These are phyloP conservation scores for Troides helena DNA, from an alignment of 2,888 invertebrate genomes.

Conservation along the genomic window DNA sequence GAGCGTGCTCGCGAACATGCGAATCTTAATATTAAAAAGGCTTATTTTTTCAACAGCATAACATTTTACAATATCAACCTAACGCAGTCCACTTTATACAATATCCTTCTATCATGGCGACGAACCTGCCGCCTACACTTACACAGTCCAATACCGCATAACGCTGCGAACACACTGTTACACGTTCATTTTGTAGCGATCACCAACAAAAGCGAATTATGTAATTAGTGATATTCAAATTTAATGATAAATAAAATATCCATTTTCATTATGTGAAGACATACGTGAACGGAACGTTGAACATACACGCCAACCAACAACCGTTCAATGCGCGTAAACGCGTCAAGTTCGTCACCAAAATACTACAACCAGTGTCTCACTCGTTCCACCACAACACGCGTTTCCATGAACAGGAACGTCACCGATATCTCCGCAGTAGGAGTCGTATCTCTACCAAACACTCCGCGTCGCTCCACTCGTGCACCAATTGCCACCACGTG, in stretches of 20 bases:
- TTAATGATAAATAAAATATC: too few species aligned
- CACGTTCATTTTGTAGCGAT: neutral
- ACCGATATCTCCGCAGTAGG: too few species aligned
- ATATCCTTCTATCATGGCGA: neutral
- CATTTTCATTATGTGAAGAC: too few species aligned
- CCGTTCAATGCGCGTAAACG: neutral
- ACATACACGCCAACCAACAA: neutral
- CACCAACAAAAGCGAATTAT: neutral
- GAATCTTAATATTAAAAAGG: slow-evolving; percentile 16
- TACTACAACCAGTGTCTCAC: neutral
- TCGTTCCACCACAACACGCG: neutral
- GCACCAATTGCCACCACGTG: neutral
- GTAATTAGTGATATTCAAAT: too few species aligned
- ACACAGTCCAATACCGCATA: neutral
- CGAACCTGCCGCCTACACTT: neutral
- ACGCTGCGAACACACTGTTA: neutral
- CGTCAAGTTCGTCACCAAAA: neutral
- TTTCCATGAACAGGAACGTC: neutral
- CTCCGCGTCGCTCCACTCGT: neutral
- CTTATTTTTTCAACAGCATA: slow-evolving; percentile 16
- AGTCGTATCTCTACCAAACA: neutral
- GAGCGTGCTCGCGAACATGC: slow-evolving; percentile 1
- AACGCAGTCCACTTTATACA: slow-evolving; percentile 14
- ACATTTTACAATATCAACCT: slow-evolving; percentile 18
- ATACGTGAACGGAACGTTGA: too few species aligned